phyloP scores from a whole-genome alignment of 2,888 invertebrate genomes.

The Drosophila kambysellisi region DNA sequence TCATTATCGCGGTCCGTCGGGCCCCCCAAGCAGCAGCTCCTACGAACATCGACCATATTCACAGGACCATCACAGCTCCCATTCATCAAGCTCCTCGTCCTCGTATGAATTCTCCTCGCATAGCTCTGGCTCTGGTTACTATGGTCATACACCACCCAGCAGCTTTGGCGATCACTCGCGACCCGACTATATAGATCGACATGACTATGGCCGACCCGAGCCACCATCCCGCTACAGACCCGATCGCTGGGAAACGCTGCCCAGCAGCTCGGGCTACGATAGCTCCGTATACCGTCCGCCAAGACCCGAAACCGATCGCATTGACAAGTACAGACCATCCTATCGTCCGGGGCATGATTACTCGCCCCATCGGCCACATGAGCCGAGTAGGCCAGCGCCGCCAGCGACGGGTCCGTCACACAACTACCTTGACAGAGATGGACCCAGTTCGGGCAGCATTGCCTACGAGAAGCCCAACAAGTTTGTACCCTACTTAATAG shows the following conservation, averaged over 20 bases:
- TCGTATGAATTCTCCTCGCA: conserved; percentile 83
- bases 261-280: conserved; percentile 83
- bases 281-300: conserved; percentile 70
- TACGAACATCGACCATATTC: conserved; percentile 79
- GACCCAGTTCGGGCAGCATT: conserved; percentile 61
- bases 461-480: conserved; percentile 81
- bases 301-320: conserved; percentile 72
- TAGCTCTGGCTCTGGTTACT: conserved; percentile 74
- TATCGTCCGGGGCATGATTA: conserved; percentile 81
- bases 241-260: conserved; percentile 83
- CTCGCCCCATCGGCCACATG: conserved; percentile 81
- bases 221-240: conserved; percentile 71
- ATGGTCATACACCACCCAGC: conserved; percentile 82
- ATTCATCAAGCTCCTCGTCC: conserved; percentile 61
- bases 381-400: conserved; percentile 51
- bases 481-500: conserved; percentile 87
- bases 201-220: conserved; percentile 77
- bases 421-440: conserved; percentile 82
- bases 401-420: conserved; percentile 63
- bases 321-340: conserved; percentile 81
- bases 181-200: conserved; percentile 82
- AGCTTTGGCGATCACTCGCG: conserved; percentile 77
- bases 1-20: conserved; percentile 79
- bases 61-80: conserved; percentile 77
- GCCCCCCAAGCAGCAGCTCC: conserved; percentile 71